phyloP scores from a whole-genome alignment of 2,113 vertebrate species.

The Nesoenas mayeri region DNA sequence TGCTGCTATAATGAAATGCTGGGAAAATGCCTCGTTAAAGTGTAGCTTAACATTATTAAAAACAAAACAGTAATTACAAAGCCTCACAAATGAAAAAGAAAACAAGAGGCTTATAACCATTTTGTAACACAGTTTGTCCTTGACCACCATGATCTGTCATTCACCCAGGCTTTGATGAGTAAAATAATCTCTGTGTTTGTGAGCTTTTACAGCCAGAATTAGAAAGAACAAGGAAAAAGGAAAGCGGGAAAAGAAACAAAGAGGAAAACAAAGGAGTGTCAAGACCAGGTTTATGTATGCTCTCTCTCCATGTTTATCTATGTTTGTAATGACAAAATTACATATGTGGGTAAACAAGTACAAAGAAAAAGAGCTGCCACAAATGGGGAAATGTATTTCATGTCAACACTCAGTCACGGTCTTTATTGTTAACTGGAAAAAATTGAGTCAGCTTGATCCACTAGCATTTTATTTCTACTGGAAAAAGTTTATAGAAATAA shows the following conservation, averaged over 20 bases:
- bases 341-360: neutral
- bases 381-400: neutral
- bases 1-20: conserved; percentile 18
- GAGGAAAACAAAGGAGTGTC: neutral
- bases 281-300: neutral
- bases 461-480: neutral
- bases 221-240: neutral
- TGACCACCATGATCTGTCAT: conserved; percentile 14
- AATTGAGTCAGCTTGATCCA: neutral
- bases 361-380: neutral
- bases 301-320: neutral
- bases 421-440: neutral
- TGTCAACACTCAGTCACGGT: neutral
- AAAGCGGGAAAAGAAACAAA: neutral
- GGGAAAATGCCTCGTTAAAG: conserved; percentile 52
- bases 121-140: neutral
- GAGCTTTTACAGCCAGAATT: neutral
- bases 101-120: conserved; percentile 27
- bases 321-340: conserved; percentile 9
- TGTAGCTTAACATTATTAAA: neutral
- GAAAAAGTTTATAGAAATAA: neutral
- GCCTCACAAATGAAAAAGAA: conserved; percentile 18
- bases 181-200: conserved; percentile 7
- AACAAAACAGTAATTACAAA: conserved; percentile 45
- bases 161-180: neutral